Evolutionary conservation across 2,113 vertebrate genomes (phyloP).

Genomic region (Nasalis larvatus): DNA sequence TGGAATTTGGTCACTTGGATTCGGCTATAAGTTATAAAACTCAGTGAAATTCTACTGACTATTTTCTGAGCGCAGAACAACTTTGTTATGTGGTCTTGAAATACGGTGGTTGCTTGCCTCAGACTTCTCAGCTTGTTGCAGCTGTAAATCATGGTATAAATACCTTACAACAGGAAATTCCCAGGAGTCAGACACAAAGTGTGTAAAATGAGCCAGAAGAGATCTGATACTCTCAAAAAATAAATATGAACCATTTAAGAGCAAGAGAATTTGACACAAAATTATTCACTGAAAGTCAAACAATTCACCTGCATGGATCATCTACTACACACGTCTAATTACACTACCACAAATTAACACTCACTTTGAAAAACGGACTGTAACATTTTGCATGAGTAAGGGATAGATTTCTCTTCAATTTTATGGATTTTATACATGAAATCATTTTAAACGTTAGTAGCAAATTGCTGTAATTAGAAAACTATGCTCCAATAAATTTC

Average conservation of each 20-base stretch:
- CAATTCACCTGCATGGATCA: constrained; percentile 29
- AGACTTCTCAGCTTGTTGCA: neutral
- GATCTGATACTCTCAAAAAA: neutral
- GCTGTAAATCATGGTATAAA: neutral
- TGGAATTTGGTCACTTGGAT: neutral
- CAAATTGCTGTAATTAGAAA: constrained; percentile 69
- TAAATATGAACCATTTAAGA: neutral
- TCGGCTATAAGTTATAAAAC: neutral
- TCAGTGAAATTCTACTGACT: neutral
- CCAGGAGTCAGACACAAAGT: neutral
- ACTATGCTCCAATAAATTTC: constrained; percentile 64
- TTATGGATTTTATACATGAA: constrained; percentile 62
- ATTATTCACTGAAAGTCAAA: constrained; percentile 54
- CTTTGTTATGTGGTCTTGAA: neutral
- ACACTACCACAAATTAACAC: constrained; percentile 6
- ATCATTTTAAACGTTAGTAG: constrained; percentile 27
- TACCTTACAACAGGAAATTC: neutral
- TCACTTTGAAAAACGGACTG: constrained; percentile 31
- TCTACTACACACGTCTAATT: constrained; percentile 31
- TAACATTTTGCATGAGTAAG: constrained; percentile 46
- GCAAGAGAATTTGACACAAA: neutral
- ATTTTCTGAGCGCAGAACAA: neutral
- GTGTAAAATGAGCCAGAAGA: neutral
- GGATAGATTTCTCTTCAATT: constrained; percentile 54
- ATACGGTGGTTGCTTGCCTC: neutral